Evolutionary conservation across 2,113 vertebrate species (phyloP).

Genomic region (Neolamprologus hecqui): DNA sequence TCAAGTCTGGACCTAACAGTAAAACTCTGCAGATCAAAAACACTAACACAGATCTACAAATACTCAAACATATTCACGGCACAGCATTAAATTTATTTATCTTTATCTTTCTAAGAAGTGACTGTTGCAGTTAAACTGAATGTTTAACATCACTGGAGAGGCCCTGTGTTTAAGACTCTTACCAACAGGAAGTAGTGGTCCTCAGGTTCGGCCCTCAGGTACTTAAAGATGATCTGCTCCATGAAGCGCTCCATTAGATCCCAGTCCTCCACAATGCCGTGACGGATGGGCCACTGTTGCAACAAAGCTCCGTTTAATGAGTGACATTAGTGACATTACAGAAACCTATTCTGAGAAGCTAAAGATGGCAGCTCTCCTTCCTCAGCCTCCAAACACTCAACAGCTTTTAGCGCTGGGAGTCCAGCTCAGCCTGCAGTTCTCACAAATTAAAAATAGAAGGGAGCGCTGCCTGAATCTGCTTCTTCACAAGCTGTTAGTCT

Average conservation of each 20-base stretch:
- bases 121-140: neutral
- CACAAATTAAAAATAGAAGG: neutral
- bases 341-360: neutral
- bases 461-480: neutral
- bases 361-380: neutral
- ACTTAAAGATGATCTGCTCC: constrained; percentile 99
- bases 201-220: constrained; percentile 94
- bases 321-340: neutral
- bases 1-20: neutral
- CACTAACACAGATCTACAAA: neutral
- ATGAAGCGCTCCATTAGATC: constrained; percentile 99
- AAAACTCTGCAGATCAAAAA: neutral
- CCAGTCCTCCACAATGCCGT: constrained; percentile 99
- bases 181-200: constrained; percentile 99
- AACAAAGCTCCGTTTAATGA: neutral
- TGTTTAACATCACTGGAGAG: neutral
- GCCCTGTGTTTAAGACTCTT: constrained; percentile 27
- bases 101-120: neutral
- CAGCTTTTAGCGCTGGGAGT: neutral
- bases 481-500: neutral
- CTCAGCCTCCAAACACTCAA: neutral
- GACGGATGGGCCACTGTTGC: constrained; percentile 93
- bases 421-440: neutral
- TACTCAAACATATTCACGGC: neutral
- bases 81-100: neutral